phyloP scores from a whole-genome alignment of 2,113 vertebrate genomes.

The Tautogolabrus adspersus region DNA sequence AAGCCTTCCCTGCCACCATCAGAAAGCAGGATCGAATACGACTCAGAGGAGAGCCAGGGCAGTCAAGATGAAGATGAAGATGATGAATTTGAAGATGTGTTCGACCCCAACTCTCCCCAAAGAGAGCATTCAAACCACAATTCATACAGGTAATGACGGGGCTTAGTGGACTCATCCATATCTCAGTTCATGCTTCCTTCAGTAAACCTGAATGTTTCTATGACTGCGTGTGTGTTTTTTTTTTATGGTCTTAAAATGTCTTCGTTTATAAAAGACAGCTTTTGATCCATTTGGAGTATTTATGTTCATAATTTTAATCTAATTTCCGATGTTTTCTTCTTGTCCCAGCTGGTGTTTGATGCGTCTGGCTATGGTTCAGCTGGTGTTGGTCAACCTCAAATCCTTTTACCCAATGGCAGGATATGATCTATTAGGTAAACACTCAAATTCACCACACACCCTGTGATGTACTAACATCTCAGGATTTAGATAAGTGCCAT shows the following conservation, averaged over 20 bases:
- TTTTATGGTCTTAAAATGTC: neutral
- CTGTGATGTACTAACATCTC: constrained; percentile 4
- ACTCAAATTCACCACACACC: constrained; percentile 10
- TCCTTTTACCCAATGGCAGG: constrained; percentile 95
- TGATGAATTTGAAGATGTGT: constrained; percentile 80
- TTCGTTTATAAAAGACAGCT: neutral
- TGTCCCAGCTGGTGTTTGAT: constrained; percentile 95
- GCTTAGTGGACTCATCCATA: constrained; percentile 19
- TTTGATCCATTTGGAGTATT: neutral
- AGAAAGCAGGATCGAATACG: constrained; percentile 89
- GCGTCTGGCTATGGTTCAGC: constrained; percentile 96
- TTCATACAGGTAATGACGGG: constrained; percentile 91
- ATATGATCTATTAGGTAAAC: constrained; percentile 95
- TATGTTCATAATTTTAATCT: constrained; percentile 15
- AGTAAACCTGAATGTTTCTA: constrained; percentile 14
- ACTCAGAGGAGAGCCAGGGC: constrained; percentile 94
- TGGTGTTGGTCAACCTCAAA: constrained; percentile 94
- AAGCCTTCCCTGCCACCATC: constrained; percentile 89
- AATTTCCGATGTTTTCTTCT: constrained; percentile 10
- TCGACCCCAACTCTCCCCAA: constrained; percentile 84
- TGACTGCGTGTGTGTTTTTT: constrained; percentile 1
- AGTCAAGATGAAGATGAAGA: constrained; percentile 89
- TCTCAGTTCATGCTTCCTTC: neutral
- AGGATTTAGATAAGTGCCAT: constrained; percentile 19
- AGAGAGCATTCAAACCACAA: constrained; percentile 95